A percentile compares a stretch with the other conserved stretches of the same genome.
These are phyloP conservation scores for Oreochromis niloticus DNA, from an alignment of 2,113 vertebrate species.

Conservation along the genomic window DNA sequence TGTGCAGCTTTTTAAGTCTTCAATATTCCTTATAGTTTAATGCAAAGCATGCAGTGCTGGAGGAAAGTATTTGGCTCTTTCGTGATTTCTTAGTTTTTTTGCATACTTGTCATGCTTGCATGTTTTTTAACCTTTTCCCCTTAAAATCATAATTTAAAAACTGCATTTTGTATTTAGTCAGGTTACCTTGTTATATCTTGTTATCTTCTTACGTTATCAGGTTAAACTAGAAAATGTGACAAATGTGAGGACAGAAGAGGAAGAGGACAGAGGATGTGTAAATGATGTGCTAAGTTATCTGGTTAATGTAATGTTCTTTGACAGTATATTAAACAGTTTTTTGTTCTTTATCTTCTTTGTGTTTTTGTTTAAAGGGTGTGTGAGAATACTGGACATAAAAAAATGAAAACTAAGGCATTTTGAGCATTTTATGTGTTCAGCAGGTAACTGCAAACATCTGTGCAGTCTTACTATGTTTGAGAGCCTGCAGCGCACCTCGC, in stretches of 20 bases:
- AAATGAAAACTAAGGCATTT: rapidly evolving
- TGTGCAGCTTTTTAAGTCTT: neutral
- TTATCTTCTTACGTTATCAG: neutral
- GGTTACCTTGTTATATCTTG: neutral
- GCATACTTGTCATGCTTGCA: neutral
- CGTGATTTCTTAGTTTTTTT: too few species aligned
- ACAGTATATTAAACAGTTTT: neutral
- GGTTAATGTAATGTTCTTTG: neutral
- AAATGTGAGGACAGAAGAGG: neutral
- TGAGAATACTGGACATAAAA: neutral
- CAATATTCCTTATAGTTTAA: neutral
- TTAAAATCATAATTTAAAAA: neutral
- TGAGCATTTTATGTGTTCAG: neutral
- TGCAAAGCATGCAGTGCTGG: too few species aligned
- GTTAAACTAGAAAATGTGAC: neutral
- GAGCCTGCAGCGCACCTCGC: neutral
- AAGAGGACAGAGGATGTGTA: neutral
- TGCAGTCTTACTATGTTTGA: neutral
- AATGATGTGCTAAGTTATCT: rapidly evolving
- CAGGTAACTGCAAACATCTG: neutral
- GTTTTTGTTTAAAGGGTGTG: neutral
- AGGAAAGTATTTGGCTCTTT: too few species aligned
- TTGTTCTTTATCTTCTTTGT: neutral
- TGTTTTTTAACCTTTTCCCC: rapidly evolving
- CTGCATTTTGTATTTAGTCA: neutral